Evolutionary conservation across 2,888 invertebrate genomes (phyloP).

Genomic region (Disparrhopalites patrizii): DNA sequence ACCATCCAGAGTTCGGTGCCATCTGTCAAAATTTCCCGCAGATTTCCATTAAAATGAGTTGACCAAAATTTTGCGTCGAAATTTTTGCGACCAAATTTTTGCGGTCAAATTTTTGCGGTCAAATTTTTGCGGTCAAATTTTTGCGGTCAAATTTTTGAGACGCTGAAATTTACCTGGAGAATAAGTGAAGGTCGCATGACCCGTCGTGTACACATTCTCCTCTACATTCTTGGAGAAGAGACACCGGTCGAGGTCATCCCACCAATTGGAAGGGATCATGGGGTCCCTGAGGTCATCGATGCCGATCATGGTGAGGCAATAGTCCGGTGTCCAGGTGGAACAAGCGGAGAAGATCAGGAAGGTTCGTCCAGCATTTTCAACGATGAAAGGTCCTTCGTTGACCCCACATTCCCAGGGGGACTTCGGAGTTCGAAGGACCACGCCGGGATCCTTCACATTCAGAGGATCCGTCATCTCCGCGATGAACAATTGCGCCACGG

Average conservation of each 20-base stretch:
- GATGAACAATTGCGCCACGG: slow-evolving; percentile 46
- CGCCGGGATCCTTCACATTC: slow-evolving; percentile 38
- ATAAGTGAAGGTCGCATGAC: slow-evolving; percentile 41
- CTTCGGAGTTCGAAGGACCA: slow-evolving; percentile 33
- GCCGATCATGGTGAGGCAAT: slow-evolving; percentile 41
- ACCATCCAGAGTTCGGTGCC: slow-evolving; percentile 33
- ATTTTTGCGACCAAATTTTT: too few species aligned
- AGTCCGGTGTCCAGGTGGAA: slow-evolving; percentile 46
- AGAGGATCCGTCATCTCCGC: slow-evolving; percentile 44
- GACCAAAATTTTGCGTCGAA: too few species aligned
- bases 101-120: too few species aligned
- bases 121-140: too few species aligned
- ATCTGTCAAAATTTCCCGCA: slow-evolving; percentile 14
- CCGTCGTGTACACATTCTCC: slow-evolving; percentile 40
- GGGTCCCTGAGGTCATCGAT: slow-evolving; percentile 42
- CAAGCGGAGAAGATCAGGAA: slow-evolving; percentile 46
- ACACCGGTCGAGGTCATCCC: slow-evolving; percentile 31
- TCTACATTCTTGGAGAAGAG: slow-evolving; percentile 42
- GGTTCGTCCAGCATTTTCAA: slow-evolving; percentile 38
- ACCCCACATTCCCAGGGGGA: slow-evolving; percentile 43
- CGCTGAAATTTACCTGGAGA: slow-evolving; percentile 22
- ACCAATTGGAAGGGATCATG: slow-evolving; percentile 42
- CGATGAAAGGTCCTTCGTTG: slow-evolving; percentile 42
- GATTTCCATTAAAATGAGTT: not conserved
- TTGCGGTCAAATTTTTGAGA: too few species aligned